These are phyloP conservation scores for Heliopora coerulea DNA, from an alignment of 92 coral and sea anemone genomes.

Conservation along the genomic window DNA sequence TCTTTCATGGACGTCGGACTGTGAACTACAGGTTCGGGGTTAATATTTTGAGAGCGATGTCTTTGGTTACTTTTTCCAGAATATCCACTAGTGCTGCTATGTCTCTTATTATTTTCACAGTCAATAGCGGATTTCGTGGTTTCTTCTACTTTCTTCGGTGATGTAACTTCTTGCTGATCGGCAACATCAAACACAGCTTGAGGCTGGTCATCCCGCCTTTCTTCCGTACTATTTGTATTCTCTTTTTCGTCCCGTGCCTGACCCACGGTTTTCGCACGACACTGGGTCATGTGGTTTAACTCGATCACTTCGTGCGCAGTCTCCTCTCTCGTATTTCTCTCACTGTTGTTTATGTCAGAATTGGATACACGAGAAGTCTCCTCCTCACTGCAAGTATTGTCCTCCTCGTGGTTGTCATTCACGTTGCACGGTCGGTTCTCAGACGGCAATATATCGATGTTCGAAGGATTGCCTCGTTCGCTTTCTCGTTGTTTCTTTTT, in stretches of 20 bases:
- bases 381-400: slow-evolving; percentile 43
- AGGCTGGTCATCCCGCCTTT: slow-evolving; percentile 37
- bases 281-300: slow-evolving; percentile 10
- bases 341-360: neutral
- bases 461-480: slow-evolving; percentile 55
- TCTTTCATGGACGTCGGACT: neutral
- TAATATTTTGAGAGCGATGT: slow-evolving; percentile 15
- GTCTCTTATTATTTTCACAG: slow-evolving; percentile 8
- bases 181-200: slow-evolving; percentile 37
- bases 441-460: slow-evolving; percentile 72
- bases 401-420: slow-evolving; percentile 58
- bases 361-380: slow-evolving; percentile 31
- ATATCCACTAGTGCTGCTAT: slow-evolving; percentile 5
- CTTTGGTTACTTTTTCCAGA: neutral
- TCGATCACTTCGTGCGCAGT: slow-evolving; percentile 10
- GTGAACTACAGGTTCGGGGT: neutral
- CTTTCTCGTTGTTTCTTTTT: slow-evolving; percentile 83
- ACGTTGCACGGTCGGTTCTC: slow-evolving; percentile 90
- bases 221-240: slow-evolving; percentile 35
- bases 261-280: slow-evolving; percentile 40
- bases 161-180: slow-evolving; percentile 19
- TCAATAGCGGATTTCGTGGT: slow-evolving; percentile 11
- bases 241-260: slow-evolving; percentile 33
- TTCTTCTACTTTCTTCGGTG: slow-evolving; percentile 26
- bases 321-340: neutral